phyloP scores from a whole-genome alignment of 2,888 invertebrate genomes.

The Tryphoninae sp. region DNA sequence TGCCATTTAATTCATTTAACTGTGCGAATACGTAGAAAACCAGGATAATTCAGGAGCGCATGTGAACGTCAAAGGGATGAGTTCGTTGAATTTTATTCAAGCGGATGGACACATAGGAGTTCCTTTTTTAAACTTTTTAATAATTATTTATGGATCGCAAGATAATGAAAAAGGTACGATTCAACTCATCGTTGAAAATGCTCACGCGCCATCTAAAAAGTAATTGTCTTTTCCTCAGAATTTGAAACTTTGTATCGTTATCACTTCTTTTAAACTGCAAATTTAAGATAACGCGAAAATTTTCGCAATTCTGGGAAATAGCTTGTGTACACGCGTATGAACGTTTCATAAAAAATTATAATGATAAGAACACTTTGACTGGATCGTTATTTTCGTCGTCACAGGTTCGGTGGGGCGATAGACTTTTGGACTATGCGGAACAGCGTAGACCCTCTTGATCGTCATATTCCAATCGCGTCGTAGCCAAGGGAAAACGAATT shows the following conservation, averaged over 20 bases:
- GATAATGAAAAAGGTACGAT: too few species aligned
- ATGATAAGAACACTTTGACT: neutral
- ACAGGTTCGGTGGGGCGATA: neutral
- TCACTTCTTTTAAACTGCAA: too few species aligned
- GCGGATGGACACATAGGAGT: too few species aligned
- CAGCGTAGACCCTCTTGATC: neutral
- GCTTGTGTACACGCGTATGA: neutral
- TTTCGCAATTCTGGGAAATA: neutral
- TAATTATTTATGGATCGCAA: too few species aligned
- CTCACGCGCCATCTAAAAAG: too few species aligned
- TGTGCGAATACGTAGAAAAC: neutral
- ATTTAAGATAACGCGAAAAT: neutral
- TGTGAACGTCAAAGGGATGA: too few species aligned
- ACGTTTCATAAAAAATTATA: neutral
- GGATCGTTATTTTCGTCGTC: slow-evolving; percentile 1
- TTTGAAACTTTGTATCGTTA: too few species aligned
- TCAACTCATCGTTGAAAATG: too few species aligned
- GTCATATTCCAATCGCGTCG: neutral
- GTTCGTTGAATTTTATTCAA: too few species aligned
- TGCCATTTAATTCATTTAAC: neutral
- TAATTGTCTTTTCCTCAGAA: too few species aligned
- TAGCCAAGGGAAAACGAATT: slow-evolving; percentile 6
- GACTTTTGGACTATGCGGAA: neutral
- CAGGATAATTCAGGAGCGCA: too few species aligned
- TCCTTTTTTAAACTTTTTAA: too few species aligned